Base-by-base conservation (phyloP, 2,888 invertebrate genomes). In the Tethea ocularis region DNA sequence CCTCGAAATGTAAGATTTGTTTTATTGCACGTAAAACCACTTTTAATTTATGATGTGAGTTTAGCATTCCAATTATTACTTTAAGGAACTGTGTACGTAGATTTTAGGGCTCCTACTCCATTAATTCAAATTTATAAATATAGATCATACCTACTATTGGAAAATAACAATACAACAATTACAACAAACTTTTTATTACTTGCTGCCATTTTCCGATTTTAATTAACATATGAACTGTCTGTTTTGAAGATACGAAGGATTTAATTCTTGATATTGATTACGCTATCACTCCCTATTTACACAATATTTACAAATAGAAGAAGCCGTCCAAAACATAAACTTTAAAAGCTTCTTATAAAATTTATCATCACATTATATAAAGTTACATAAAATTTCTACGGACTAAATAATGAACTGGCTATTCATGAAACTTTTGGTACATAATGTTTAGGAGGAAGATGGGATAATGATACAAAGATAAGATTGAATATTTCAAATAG, bases 301-400 rank as follows among this genome's bases (percentile, higher is more conserved):
- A 78, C 59, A 59, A 66, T 84, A 84, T 85, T 75, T 86, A 87
- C 87, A 86, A 75, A 80, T 71, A 72, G 71, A 77, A 77, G 79
- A 79, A 75, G 77, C 77, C 72, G 68, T 75, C 68, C 67, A 71
- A 78, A 78, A 77, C 67, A 75, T 76, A 78, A 67, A 72, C 71
- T 75, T 68, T 73, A 77, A 73, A 82, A 84, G 83, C 83, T 82
- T 82, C 83, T 78, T 77, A 62, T 69, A 65, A 67, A 66, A 76
- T 69, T 74, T 61, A 73, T 80, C 72, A 77, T 77, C 78, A 78
- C 74, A 75, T 69, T 66, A 76, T 63, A 65, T 64, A 65, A 59
- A 61, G 55, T 63, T 58, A 46, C 46, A 46, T 46, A 17, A 46
- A 46, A 17, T 41, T 41, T 60, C 55, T 64, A 64, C 64, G 64